Conservation (phyloP, 2,888 invertebrate genomes). For the Brassicogethes aeneus region DNA sequence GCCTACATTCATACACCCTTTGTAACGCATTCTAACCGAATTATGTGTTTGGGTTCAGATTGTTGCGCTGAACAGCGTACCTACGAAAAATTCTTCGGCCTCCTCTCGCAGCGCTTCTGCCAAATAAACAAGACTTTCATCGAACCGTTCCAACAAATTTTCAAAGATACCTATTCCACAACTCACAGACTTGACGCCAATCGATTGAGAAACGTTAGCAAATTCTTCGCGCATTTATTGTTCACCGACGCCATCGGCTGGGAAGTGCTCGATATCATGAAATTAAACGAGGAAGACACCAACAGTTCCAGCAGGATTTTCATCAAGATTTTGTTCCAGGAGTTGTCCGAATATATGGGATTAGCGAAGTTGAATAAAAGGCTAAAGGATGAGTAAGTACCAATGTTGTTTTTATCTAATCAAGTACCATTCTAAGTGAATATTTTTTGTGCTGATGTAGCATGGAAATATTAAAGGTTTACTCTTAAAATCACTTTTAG, state of each 20-base stretch:
- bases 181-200: slow-evolving; percentile 94
- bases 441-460: no score
- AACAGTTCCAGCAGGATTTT: slow-evolving; percentile 96
- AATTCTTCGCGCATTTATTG: slow-evolving; percentile 92
- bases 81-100: slow-evolving; percentile 96
- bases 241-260: slow-evolving; percentile 96
- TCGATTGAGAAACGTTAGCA: slow-evolving; percentile 90
- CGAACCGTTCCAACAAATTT: slow-evolving; percentile 89
- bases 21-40: no score
- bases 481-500: no score
- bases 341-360: slow-evolving; percentile 94
- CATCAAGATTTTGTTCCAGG: slow-evolving; percentile 95
- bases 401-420: no score
- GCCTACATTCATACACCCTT: no score
- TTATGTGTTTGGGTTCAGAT: no score
- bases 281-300: slow-evolving; percentile 93
- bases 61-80: slow-evolving; percentile 98
- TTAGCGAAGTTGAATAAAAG: slow-evolving; percentile 82
- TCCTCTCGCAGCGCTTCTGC: slow-evolving; percentile 90
- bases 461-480: no score
- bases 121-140: slow-evolving; percentile 89
- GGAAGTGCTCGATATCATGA: slow-evolving; percentile 84
- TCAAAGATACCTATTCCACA: slow-evolving; percentile 89
- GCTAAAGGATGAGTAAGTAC: slow-evolving; percentile 78
- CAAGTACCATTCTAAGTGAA: no score